Evolutionary conservation across 1,140 invertebrate species (phyloP), one percentile per base, ranked within the genome.

Genomic region (Chelonus insularis): DNA sequence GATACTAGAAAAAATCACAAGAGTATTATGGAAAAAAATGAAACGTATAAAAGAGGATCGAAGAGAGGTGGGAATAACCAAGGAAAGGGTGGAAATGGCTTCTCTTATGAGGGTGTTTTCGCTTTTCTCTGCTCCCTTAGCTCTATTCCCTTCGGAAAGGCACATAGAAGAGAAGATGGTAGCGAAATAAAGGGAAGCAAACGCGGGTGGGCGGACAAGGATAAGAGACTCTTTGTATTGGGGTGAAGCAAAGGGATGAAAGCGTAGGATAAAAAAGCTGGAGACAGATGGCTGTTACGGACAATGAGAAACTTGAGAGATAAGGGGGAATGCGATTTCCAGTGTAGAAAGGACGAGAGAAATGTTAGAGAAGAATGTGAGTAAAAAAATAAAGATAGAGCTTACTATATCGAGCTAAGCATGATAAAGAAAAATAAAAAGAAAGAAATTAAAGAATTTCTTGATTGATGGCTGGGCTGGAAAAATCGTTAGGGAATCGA

Each of bases 231-330:
- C 70, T 69, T 72, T 74, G 70, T 73, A 70, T 66, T 48, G 68
- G 41, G 58, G 36, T 54, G 65, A 62, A 69, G 67, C 67, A 65
- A 70, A 73, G 69, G 69, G 70, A 75, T 72, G 73, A 74, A 74
- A 74, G 72, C 70, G 65, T 65, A 73, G 60, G 71, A 73, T 74
- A 74, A 78, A 77, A 79, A 77, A 79, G 71, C 68, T 71, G 68
- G 72, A 74, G 76, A 79, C 78, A 79, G 78, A 79, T 79, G 78
- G 77, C 77, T 72, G 74, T 77, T 78, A 73, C 75, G 78, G 76
- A 80, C 77, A 80, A 80, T 78, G 77, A 79, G 77, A 78, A 80
- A 80, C 76, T 80, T 72, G 68, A 78, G 74, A 78, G 78, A 80
- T 78, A 79, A 78, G 76, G 75, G 76, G 73, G 50, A 65, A 60